These are phyloP conservation scores for Protobothrops mucrosquamatus DNA, from an alignment of 2,113 vertebrate genomes.

Conservation along the genomic window DNA sequence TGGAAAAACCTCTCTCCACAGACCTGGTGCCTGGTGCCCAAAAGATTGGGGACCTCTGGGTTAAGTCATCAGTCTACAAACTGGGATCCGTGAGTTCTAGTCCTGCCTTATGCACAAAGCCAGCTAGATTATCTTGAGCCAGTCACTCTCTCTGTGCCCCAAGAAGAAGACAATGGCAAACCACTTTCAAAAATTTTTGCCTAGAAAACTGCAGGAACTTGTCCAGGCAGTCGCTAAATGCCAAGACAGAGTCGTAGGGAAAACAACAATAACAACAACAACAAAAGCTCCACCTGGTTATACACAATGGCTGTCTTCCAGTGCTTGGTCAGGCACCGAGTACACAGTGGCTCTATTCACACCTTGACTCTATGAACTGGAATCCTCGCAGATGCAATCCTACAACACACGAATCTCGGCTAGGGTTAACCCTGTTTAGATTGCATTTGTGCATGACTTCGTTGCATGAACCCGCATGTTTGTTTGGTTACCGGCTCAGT, in stretches of 20 bases:
- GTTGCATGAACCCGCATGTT: neutral
- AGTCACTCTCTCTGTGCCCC: neutral
- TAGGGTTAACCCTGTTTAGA: neutral
- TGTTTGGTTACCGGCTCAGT: neutral
- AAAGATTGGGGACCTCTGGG: too few species aligned
- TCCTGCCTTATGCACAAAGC: neutral
- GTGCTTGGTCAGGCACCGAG: neutral
- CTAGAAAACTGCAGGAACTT: neutral
- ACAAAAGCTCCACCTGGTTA: neutral
- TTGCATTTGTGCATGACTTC: neutral
- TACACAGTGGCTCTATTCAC: neutral
- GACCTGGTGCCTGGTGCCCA: too few species aligned
- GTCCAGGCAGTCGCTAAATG: neutral
- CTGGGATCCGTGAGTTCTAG: neutral
- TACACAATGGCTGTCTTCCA: neutral
- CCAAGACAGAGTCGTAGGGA: neutral
- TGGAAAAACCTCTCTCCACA: too few species aligned
- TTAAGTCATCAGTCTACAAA: neutral
- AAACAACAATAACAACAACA: too few species aligned
- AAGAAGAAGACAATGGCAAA: neutral
- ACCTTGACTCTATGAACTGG: neutral
- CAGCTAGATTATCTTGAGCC: neutral
- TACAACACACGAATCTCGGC: neutral
- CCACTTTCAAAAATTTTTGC: neutral
- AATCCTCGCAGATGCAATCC: neutral